These are phyloP conservation scores for Mystacornis crossleyi DNA, from an alignment of 2,113 vertebrate genomes.

Conservation along the genomic window DNA sequence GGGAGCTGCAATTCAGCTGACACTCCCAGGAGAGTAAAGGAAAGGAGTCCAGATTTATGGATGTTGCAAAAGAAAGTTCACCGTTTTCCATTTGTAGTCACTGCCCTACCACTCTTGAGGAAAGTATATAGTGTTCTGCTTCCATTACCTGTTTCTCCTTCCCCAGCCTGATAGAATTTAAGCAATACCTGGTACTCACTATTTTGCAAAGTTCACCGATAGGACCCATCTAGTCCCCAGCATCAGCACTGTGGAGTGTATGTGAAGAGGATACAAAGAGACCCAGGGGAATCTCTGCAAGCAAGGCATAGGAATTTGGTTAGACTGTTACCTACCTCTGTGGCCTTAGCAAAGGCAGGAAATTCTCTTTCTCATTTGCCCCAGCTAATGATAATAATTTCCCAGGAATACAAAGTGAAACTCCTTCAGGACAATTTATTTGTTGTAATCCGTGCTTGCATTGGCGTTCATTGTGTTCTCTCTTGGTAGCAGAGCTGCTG, in stretches of 20 bases:
- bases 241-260: not conserved
- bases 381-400: not conserved
- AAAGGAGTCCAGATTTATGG: not conserved
- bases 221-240: not conserved
- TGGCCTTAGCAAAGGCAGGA: not conserved
- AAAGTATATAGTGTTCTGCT: not conserved
- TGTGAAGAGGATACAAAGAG: not conserved
- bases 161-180: not conserved
- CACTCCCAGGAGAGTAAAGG: not conserved
- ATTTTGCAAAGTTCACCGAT: not conserved
- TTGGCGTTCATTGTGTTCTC: not conserved
- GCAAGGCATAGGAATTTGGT: not conserved
- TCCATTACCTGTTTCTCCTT: not conserved
- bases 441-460: accelerated
- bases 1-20: constrained; percentile 7
- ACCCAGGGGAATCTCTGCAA: not conserved
- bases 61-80: not conserved
- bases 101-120: not conserved
- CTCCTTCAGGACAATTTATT: not conserved
- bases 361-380: not conserved
- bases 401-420: not conserved
- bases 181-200: not conserved
- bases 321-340: not conserved
- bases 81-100: not conserved
- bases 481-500: not conserved